phyloP scores from a whole-genome alignment of 1,140 invertebrate genomes.

The Neodiprion virginianus region DNA sequence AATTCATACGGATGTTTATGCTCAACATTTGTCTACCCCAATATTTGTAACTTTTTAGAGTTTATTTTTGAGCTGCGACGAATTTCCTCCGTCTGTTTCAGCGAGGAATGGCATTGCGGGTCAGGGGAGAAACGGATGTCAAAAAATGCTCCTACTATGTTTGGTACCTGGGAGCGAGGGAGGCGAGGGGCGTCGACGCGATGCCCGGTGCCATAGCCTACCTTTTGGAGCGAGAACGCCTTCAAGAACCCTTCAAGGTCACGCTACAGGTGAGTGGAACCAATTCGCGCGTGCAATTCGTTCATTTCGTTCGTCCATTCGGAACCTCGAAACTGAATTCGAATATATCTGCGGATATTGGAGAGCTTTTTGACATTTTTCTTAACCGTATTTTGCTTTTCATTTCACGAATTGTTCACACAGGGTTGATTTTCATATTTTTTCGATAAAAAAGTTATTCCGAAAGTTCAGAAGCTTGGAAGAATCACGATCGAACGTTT shows the following conservation, averaged over 20 bases:
- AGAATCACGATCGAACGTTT: too few species aligned
- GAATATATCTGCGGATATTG: too few species aligned
- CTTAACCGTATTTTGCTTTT: too few species aligned
- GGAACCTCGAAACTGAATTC: too few species aligned
- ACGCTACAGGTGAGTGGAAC: slow-evolving; percentile 68
- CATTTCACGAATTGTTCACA: too few species aligned
- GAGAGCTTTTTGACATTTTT: too few species aligned
- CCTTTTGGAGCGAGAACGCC: slow-evolving; percentile 82
- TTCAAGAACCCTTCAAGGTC: slow-evolving; percentile 91
- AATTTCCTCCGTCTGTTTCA: neutral
- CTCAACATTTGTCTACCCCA: too few species aligned
- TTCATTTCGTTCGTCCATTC: too few species aligned
- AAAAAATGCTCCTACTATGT: slow-evolving; percentile 98
- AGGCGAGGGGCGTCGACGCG: slow-evolving; percentile 77
- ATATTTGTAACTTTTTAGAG: neutral
- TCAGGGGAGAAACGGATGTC: slow-evolving; percentile 81
- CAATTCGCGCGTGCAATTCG: slow-evolving; percentile 8
- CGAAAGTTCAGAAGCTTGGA: too few species aligned
- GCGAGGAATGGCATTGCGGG: slow-evolving; percentile 59
- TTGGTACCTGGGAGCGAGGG: slow-evolving; percentile 96
- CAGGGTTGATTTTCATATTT: too few species aligned
- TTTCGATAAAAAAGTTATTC: too few species aligned
- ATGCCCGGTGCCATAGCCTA: slow-evolving; percentile 86
- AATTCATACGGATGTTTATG: too few species aligned
- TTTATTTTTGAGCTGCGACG: neutral